phyloP scores from a whole-genome alignment of 2,113 vertebrate species.

The Notothenia coriiceps region DNA sequence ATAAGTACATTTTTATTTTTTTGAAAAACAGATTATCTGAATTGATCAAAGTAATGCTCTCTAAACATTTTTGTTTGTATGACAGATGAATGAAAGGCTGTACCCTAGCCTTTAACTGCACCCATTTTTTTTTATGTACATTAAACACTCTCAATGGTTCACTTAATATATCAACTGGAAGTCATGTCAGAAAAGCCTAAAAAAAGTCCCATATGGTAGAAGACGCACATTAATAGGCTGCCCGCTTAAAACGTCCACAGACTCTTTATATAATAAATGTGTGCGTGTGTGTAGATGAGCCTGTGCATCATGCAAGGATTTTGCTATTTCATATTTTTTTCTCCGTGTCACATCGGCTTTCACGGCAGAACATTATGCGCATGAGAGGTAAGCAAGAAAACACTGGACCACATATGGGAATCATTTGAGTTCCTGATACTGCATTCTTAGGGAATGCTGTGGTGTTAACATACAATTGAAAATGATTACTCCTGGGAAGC shows the following conservation, averaged over 20 bases:
- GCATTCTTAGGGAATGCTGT: slow-evolving; percentile 65
- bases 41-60: background rate
- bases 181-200: slow-evolving; percentile 13
- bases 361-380: slow-evolving; percentile 42
- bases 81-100: background rate
- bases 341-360: slow-evolving; percentile 47
- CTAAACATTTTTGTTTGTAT: background rate
- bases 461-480: slow-evolving; percentile 73
- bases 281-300: background rate
- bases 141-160: slow-evolving; percentile 9
- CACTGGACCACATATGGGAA: slow-evolving; percentile 73
- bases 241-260: slow-evolving; percentile 22
- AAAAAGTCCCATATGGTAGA: slow-evolving; percentile 17
- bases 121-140: background rate
- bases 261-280: slow-evolving; percentile 22
- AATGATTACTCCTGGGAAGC: slow-evolving; percentile 67
- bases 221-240: slow-evolving; percentile 14
- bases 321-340: background rate
- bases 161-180: slow-evolving; percentile 14
- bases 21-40: background rate
- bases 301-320: slow-evolving; percentile 5
- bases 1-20: too few relatives aligned
- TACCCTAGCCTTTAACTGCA: background rate
- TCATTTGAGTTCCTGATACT: slow-evolving; percentile 67
- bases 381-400: slow-evolving; percentile 58